phyloP scores from a whole-genome alignment of 2,113 vertebrate genomes.

The Ceuthmochares aereus region DNA sequence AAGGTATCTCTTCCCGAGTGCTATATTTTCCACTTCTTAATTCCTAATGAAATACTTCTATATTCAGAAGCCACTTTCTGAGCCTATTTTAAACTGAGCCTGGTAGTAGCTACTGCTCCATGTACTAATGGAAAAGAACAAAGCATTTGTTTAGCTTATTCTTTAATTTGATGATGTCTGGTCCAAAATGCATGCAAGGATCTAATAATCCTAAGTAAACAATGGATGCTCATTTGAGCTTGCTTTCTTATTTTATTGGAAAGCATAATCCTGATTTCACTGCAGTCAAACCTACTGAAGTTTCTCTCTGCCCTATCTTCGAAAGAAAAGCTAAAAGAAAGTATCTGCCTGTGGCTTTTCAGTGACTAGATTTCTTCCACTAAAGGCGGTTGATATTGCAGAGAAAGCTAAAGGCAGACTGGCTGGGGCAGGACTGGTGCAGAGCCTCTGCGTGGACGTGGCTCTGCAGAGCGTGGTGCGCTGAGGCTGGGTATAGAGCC shows the following conservation, averaged over 20 bases:
- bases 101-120: neutral
- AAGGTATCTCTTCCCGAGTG: conserved; percentile 79
- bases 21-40: rapidly evolving
- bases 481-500: neutral
- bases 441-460: neutral
- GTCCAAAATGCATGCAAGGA: neutral
- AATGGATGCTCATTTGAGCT: neutral
- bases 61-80: neutral
- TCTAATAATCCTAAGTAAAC: neutral
- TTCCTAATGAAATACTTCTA: rapidly evolving
- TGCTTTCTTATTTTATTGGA: neutral
- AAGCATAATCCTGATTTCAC: neutral
- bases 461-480: rapidly evolving
- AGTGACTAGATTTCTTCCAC: neutral
- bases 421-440: neutral
- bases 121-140: neutral
- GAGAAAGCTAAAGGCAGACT: neutral
- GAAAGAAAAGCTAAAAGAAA: neutral
- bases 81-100: neutral
- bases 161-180: neutral
- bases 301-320: neutral
- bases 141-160: neutral
- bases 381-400: neutral
- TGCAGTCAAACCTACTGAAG: neutral
- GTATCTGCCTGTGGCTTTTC: neutral